Base-by-base conservation (phyloP, 2,113 vertebrate species). In the Antechinus stuartii region DNA sequence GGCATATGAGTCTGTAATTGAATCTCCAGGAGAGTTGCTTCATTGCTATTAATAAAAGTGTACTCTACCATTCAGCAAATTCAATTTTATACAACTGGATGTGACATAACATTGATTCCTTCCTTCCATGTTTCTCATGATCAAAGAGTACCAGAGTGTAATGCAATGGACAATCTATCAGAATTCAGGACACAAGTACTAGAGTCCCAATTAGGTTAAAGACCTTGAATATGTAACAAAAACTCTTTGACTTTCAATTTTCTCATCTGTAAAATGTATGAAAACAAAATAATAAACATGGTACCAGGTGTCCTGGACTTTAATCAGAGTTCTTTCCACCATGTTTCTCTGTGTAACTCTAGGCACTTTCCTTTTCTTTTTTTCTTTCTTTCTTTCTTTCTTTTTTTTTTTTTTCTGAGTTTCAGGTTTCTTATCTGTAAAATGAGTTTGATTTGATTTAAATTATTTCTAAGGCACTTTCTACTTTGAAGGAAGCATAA, bases 1-100 rank as follows among this genome's bases (percentile, higher is more conserved):
- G 16, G 16, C 42, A 42, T 84, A 84, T 19, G 68, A 84, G 68
- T 84, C 19, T 42, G n/a, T 84, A 84, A 84, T 84, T 42, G 68
- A 84, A 84, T 84, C 68, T 84, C 68, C 68, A 23, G 68, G 68
- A n/a, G 42, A 84, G 68, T 42, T 84, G n/a, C 1, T 84, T 84
- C 68, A 42, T 84, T 84, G 68, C 68, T 84, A 84, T 84, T 84
- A 84, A 84, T 84, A 84, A 84, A 84, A 84, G 35, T 84, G 68
- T 84, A 84, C 68, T 84, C 68, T 84, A 84, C 68, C 68, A 84
- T 84, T 84, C 68, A 84, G 68, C 68, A 84, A 84, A 84, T 84
- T 84, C n/a, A 84, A 84, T 84, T 84, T 14, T 84, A 84, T 84
- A 84, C 68, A 84, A 42, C n/a, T 42, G 68, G n/a, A 42, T 84